Conservation (phyloP, 1,140 invertebrate species). For the Lycorma delicatula region DNA sequence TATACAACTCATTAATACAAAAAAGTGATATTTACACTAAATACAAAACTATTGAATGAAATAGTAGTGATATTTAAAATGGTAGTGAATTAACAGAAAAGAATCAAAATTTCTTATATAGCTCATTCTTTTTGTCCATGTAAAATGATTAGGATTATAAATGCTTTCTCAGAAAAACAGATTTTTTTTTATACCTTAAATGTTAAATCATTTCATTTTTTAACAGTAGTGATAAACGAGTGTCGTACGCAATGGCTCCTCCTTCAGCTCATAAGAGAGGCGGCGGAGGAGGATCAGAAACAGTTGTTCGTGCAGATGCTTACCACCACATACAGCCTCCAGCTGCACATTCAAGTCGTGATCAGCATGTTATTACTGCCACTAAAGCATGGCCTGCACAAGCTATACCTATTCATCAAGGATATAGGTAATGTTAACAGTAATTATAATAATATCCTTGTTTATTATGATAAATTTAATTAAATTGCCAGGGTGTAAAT, state of each 20-base stretch:
- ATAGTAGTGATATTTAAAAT: no score
- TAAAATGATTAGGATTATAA: no score
- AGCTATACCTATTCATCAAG: constrained; percentile 46
- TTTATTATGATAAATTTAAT: no score
- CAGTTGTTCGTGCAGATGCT: constrained; percentile 18
- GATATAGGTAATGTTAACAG: constrained; percentile 42
- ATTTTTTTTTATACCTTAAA: not conserved
- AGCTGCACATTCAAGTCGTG: constrained; percentile 48
- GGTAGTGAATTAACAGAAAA: no score
- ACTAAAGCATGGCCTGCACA: constrained; percentile 43
- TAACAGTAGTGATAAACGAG: constrained; percentile 43
- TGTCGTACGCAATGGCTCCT: constrained; percentile 46
- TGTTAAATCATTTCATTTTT: constrained; percentile 15
- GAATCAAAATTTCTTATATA: no score
- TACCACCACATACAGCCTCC: constrained; percentile 46
- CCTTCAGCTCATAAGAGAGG: constrained; percentile 13
- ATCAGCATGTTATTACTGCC: constrained; percentile 39
- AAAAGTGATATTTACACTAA: no score
- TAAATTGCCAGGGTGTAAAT: no score
- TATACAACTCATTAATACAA: no score
- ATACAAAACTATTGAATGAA: no score
- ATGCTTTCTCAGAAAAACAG: no score
- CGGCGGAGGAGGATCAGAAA: constrained; percentile 13
- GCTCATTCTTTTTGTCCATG: no score
- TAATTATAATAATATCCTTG: no score